Evolutionary conservation across 2,888 invertebrate genomes (phyloP).

Genomic region (Phania funesta): DNA sequence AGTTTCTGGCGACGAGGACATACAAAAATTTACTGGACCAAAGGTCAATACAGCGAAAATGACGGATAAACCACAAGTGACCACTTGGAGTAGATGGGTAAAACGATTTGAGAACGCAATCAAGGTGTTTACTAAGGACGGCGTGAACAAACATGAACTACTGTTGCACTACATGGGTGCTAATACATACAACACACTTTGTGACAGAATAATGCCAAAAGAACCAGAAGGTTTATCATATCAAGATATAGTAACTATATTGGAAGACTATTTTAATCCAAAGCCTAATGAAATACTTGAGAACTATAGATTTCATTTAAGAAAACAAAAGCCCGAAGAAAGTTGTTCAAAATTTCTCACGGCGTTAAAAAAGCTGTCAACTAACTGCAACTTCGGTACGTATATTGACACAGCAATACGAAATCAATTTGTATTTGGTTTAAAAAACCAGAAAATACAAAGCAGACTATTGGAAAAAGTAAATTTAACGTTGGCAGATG

Average conservation of each 20-base stretch:
- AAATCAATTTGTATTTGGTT: constrained; percentile 13
- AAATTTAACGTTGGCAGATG: background rate
- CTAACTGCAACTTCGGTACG: background rate
- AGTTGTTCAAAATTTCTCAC: background rate
- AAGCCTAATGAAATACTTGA: constrained; percentile 6
- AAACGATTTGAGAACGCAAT: constrained; percentile 6
- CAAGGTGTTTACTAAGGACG: background rate
- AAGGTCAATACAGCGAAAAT: background rate
- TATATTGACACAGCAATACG: constrained; percentile 1
- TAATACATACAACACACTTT: background rate
- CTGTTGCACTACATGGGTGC: constrained; percentile 10
- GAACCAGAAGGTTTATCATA: background rate
- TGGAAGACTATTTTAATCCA: constrained; percentile 18
- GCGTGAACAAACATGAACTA: background rate
- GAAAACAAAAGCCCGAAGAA: background rate
- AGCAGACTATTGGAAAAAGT: constrained; percentile 4
- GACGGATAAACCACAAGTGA: background rate
- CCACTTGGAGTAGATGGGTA: constrained; percentile 11
- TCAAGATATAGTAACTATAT: background rate
- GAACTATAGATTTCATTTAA: background rate
- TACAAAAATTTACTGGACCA: background rate
- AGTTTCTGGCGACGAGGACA: background rate
- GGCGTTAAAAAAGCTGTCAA: background rate
- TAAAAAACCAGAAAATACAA: constrained; percentile 9
- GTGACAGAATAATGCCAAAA: background rate